phyloP scores from a whole-genome alignment of 2,113 vertebrate species.

The Carassius carassius region DNA sequence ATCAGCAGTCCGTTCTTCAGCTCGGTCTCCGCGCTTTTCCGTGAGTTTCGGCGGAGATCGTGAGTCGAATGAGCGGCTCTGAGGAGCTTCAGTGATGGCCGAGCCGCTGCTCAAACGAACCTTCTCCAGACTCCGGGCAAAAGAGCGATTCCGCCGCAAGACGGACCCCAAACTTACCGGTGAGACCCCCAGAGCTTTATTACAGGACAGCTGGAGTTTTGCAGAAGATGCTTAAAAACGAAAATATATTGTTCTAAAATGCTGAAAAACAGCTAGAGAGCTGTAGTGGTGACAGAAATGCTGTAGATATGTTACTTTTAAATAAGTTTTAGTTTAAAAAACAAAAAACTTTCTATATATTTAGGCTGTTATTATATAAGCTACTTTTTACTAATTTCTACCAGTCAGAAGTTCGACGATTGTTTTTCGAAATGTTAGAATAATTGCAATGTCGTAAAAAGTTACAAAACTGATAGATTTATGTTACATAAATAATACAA shows the following conservation, averaged over 20 bases:
- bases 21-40: background rate
- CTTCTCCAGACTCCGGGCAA: constrained; percentile 76
- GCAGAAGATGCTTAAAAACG: background rate
- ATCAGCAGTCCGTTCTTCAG: background rate
- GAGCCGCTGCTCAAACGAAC: constrained; percentile 77
- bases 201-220: background rate
- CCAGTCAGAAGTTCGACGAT: background rate
- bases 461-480: background rate
- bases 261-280: background rate
- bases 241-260: background rate
- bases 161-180: constrained; percentile 70
- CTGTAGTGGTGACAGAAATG: no score
- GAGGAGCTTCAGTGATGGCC: constrained; percentile 69
- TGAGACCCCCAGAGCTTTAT: constrained; percentile 24
- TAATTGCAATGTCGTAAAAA: background rate
- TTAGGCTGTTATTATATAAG: background rate
- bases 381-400: background rate
- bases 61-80: background rate
- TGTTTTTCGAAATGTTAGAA: background rate
- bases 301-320: background rate
- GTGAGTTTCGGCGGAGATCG: background rate
- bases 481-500: no score
- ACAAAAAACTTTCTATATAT: no score
- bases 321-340: background rate
- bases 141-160: constrained; percentile 74